Evolutionary conservation across 2,888 invertebrate species (phyloP).

Genomic region (Drosophila pseudotalamancana): DNA sequence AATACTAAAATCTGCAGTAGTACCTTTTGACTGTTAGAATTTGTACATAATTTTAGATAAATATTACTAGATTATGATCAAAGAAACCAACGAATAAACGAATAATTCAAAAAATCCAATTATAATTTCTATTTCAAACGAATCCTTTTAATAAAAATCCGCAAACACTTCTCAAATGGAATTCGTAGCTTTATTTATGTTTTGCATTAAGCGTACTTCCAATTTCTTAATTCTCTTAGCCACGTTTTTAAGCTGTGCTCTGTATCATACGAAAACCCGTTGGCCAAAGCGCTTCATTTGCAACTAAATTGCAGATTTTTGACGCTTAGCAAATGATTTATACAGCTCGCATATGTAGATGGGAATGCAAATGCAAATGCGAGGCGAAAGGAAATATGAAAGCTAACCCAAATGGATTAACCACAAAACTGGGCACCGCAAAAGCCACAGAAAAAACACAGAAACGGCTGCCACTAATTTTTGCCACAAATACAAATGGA

Average conservation of each 20-base stretch:
- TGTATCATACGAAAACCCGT: constrained; percentile 19
- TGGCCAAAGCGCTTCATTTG: constrained; percentile 45
- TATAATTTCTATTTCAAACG: not conserved
- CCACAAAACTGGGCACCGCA: constrained; percentile 51
- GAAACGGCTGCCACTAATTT: constrained; percentile 69
- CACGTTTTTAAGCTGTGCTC: constrained; percentile 19
- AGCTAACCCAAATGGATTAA: constrained; percentile 65
- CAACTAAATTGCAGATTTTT: constrained; percentile 61
- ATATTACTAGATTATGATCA: too few relatives aligned
- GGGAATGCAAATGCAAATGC: constrained; percentile 24
- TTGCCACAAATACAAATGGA: constrained; percentile 59
- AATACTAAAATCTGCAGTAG: too few relatives aligned
- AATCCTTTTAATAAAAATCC: not conserved
- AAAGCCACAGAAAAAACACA: constrained; percentile 36
- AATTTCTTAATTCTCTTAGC: constrained; percentile 4
- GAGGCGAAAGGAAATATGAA: constrained; percentile 25
- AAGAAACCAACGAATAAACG: not conserved
- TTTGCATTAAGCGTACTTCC: not conserved
- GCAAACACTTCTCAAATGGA: not conserved
- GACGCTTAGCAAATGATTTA: constrained; percentile 68
- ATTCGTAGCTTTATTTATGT: not conserved
- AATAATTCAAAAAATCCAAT: not conserved
- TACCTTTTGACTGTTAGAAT: too few relatives aligned
- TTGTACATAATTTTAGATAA: too few relatives aligned
- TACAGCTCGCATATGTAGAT: constrained; percentile 46